Evolutionary conservation across 1,140 invertebrate genomes (phyloP), one percentile per base, ranked within the genome.

Genomic region (Caerostris darwini): DNA sequence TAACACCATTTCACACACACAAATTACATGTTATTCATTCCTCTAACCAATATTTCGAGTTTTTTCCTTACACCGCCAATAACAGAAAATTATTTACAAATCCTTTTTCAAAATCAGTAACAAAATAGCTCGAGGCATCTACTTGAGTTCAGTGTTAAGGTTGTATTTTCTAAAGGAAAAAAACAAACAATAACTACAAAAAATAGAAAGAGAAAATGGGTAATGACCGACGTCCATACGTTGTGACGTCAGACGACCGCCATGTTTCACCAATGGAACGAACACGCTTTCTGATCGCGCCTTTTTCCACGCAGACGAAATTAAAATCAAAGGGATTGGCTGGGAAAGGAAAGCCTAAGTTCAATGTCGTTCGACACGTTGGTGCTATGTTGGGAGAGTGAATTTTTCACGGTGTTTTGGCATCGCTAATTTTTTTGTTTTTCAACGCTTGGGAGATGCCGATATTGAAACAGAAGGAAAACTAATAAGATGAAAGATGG

Each of bases 301-400:
- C 67, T 90, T 57, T 71, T 57, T 57, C 53, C 10, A 50, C 3
- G 50, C 69, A 91, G 61, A 81, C 53, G 71, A 58, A 71, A 81
- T 82, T 91, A 81, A 91, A 91, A 91, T 82, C 71, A 56, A 91
- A 81, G 56, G 54, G 69, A 71, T 58, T 57, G 19, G 54, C 19
- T 17, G n/a, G 17, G 19, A 81, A 81, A 82, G 56, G 77, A 59
- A 91, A 82, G 50, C 7, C 34, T 3, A 91, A 82, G 90, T 91
- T 91, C 90, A 82, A 91, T 91, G 90, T 57, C 90, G 54, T 91
- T 59, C 57, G 88, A 77, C 19, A 67, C 7, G 34, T 56, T 64
- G 17, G 10, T 17, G 61, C 61, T 64, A 8, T 10, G 7, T n/a
- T 12, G 58, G 58, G 86, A 88, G 58, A 88, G 61, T 54, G 86